Evolutionary conservation across 30 jellyfish, hydroid and myxozoan species (phyloP).

Genomic region (Aurelia sp.): DNA sequence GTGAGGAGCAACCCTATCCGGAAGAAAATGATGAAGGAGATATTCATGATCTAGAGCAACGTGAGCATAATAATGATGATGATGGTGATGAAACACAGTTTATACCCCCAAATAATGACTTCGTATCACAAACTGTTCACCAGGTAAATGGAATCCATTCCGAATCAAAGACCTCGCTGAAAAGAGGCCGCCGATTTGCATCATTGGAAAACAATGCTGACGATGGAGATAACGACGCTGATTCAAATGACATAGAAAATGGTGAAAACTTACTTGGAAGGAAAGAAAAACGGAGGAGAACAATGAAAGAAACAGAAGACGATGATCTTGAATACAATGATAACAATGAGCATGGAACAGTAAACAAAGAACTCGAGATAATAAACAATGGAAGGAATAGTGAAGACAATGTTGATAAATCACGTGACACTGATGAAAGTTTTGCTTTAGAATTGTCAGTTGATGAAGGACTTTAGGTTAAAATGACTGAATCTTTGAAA

Average conservation of each 20-base stretch:
- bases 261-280: not conserved
- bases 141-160: too few species aligned
- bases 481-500: too few species aligned
- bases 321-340: not conserved
- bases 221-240: not conserved
- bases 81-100: not conserved
- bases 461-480: conserved; percentile 5
- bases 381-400: not conserved
- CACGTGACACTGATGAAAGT: not conserved
- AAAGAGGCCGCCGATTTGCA: not conserved
- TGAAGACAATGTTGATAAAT: not conserved
- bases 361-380: too few species aligned
- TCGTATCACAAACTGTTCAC: not conserved
- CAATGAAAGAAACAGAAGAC: not conserved
- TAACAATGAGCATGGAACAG: not conserved
- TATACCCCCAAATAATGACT: not conserved
- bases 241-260: not conserved
- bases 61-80: not conserved
- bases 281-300: conserved; percentile 12
- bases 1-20: too few species aligned
- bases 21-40: too few species aligned
- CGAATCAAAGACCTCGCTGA: not conserved
- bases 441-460: conserved; percentile 19
- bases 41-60: too few species aligned
- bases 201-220: not conserved